Base-by-base conservation (phyloP, 2,888 invertebrate species). In the Gibbula magus region DNA sequence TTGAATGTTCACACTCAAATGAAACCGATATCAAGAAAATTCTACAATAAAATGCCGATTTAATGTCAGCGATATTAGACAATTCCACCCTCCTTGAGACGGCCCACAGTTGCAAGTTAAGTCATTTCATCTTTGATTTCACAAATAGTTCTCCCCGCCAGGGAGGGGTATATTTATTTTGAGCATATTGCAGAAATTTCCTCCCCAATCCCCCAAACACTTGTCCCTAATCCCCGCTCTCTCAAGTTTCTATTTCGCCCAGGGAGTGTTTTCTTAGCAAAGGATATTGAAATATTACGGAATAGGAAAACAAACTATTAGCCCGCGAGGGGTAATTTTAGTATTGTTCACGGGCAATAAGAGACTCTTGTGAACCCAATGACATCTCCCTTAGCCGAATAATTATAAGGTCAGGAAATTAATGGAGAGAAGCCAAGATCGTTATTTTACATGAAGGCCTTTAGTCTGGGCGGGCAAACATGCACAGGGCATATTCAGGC, bases 281-380 rank as follows among this genome's bases (percentile, higher is more conserved):
- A 61, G 61, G 61, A 61, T 61, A 61, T 61, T 61, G 61, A 61
- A 61, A 61, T 61, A 61, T 61, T 61, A 29, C 61, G 61, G 61
- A 61, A 25, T 61, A 61, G 29, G 61, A 61, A 25, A 61, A 29
- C 61, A 22, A 29, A 61, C 29, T 29, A 29, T 61, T 20, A 16
- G 61, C 61, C 61, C 29, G 61, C 61, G 29, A 61, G 61, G 61
- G 61, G 61, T 61, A 61, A 61, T 61, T 61, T 61, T 25, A 61
- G 61, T 13, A 25, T 29, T 29, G 61, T 61, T 29, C 61, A 61
- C 61, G 16, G 29, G 29, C 10, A 25, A 16, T 29, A 7, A 61
- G 25, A 29, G 29, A 22, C 61, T 61, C 61, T 61, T 61, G 25
- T 29, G 29, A 61, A 29, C 29, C 61, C 29, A 29, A 61, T 29